Conservation (phyloP, 2,113 vertebrate genomes). For the Haliaeetus leucogaster region DNA sequence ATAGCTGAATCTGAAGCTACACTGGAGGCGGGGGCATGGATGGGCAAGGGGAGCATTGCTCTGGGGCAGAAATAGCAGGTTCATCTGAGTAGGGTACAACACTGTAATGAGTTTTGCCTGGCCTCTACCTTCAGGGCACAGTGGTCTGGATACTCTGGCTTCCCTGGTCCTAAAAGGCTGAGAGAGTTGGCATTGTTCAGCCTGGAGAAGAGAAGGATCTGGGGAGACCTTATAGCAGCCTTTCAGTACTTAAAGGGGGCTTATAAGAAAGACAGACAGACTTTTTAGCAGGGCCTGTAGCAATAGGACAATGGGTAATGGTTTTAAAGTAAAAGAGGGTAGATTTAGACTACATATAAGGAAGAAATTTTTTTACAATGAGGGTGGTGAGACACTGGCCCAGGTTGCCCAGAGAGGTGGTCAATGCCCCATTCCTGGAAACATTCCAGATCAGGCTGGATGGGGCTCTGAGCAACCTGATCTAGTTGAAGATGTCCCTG, state of each 20-base stretch:
- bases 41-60: not conserved
- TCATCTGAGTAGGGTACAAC: not conserved
- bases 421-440: not conserved
- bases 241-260: not conserved
- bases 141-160: not conserved
- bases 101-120: not conserved
- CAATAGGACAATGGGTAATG: not conserved
- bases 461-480: accelerated
- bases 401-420: not conserved
- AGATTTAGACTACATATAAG: not conserved
- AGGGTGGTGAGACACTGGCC: accelerated
- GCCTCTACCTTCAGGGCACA: not conserved
- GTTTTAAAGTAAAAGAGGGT: not conserved
- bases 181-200: not conserved
- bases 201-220: not conserved
- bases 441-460: accelerated
- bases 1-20: not conserved
- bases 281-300: accelerated
- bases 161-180: not conserved
- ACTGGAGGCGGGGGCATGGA: not conserved
- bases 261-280: no score
- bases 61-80: not conserved
- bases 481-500: not conserved
- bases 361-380: accelerated
- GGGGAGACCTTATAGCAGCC: accelerated